Evolutionary conservation across 2,113 vertebrate genomes (phyloP), one percentile per base, ranked within the genome.

Genomic region (Trogon surrucura): DNA sequence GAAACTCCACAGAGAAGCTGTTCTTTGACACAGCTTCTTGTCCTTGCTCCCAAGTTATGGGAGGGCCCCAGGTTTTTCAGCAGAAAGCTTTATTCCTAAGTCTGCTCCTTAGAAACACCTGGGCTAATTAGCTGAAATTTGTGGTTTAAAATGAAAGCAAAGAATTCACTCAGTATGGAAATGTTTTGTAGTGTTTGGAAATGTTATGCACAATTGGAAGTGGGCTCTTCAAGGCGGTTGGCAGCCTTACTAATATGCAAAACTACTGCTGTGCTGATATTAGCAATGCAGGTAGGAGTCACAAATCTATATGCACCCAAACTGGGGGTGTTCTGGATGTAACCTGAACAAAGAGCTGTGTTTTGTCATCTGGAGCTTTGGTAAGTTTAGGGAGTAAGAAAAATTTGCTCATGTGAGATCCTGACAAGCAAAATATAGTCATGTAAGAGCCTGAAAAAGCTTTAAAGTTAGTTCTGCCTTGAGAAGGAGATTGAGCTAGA

Each of bases 271-370:
- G 41, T 38, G 75, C 85, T 72, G 61, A 16, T 82, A 38, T 80
- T 80, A 66, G 67, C 58, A 73, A 64, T 34, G 36, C 44, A 80
- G 60, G 91, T 82, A 89, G 88, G 88, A 94, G 88, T 89, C 41
- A 82, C 62, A 34, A 54, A 85, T 62, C 54, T 69, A 69, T 94
- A 80, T 17, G 34, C 50, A 89, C 62, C 66, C 89, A 88, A 34
- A 87, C 70, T 51, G 53, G 20, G 22, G 6, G 32, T 88, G 32
- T 88, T 89, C 32, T 27, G 53, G 16, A 19, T 60, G 27, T 38
- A 32, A 87, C 34, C 36, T 69, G 61, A 92, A 65, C 21, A 72
- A 67, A 84, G 53, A 92, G 51, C 53, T 83, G 60, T 6, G 4
- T 81, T 91, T 90, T 88, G 30, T 50, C n/a, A 67, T 51, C 53